Evolutionary conservation across 2,888 invertebrate genomes (phyloP), one percentile per base, ranked within the genome.

Genomic region (Philopedon plagiatum): DNA sequence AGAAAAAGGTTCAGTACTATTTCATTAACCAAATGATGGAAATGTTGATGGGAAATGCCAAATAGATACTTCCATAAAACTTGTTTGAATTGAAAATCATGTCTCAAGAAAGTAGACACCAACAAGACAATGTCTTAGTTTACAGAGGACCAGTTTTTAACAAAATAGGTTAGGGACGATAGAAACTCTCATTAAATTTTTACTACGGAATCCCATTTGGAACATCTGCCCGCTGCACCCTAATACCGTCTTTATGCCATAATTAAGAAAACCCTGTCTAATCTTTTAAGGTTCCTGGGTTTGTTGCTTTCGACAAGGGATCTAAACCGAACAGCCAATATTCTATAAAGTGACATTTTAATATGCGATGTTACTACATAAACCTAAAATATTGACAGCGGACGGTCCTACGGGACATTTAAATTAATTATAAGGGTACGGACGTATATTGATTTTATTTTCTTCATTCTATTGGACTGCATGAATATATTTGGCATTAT

Each of bases 361-460:
- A 46, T 46, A 46, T 46, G 46, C 46, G n/a, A 46, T 46, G 46
- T 46, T 46, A 46, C 21, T 46, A 46, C 46, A 23, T 46, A 46
- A 46, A 46, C 46, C 23, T 46, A 23, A 46, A 46, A 46, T 46
- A 46, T 46, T 46, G 21, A 21, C 23, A 46, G 46, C 46, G 46
- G 46, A 23, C 21, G 46, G 23, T 21, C 46, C 46, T 23, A 29
- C 15, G 15, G 51, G 29, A 51, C 51, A 29, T 29, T 29, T 51
- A 51, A 51, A 51, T 51, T 51, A 51, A 51, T 51, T 51, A 51
- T 26, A 51, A 51, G 51, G 29, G 51, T 51, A 23, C 26, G 51
- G 51, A 29, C 11, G 51, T 13, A 13, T 29, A 51, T 51, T 51
- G 51, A 51, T 51, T 51, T 51, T 51, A 29, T 29, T 51, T 7